Evolutionary conservation across 2,797 vertebrate species (phyloP).

Genomic region (Oryzias dopingdopingensis): DNA sequence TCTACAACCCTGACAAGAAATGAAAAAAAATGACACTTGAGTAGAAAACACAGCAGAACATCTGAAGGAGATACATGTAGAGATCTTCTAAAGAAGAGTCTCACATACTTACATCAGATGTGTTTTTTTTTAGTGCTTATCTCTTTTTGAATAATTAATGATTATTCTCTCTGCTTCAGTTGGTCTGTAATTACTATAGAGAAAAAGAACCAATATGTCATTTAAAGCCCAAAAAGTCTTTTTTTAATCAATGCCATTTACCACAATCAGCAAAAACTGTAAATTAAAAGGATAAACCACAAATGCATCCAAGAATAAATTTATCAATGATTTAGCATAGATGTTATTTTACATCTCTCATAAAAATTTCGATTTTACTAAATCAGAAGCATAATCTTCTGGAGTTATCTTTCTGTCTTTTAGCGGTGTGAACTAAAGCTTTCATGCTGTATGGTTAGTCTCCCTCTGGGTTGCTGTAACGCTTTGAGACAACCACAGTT

Average conservation of each 20-base stretch:
- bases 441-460: too few relatives aligned
- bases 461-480: too few relatives aligned
- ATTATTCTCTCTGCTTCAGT: slow-evolving; percentile 22
- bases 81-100: slow-evolving; percentile 4
- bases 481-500: too few relatives aligned
- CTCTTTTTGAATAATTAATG: slow-evolving; percentile 44
- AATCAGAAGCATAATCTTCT: too few relatives aligned
- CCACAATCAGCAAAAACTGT: too few relatives aligned
- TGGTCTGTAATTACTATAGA: background rate
- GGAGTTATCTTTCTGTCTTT: too few relatives aligned
- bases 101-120: slow-evolving; percentile 10
- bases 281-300: background rate
- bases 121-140: slow-evolving; percentile 24
- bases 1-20: slow-evolving; percentile 16
- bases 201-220: background rate
- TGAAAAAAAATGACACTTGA: slow-evolving; percentile 10
- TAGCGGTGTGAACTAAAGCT: too few relatives aligned
- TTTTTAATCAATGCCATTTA: background rate
- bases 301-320: too few relatives aligned
- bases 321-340: too few relatives aligned
- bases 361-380: too few relatives aligned
- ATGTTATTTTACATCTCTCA: too few relatives aligned
- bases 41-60: slow-evolving; percentile 2
- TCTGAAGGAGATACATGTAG: slow-evolving; percentile 2
- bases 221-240: background rate